These are phyloP conservation scores for Mustelus asterias DNA, from an alignment of 2,113 vertebrate species.

Conservation along the genomic window DNA sequence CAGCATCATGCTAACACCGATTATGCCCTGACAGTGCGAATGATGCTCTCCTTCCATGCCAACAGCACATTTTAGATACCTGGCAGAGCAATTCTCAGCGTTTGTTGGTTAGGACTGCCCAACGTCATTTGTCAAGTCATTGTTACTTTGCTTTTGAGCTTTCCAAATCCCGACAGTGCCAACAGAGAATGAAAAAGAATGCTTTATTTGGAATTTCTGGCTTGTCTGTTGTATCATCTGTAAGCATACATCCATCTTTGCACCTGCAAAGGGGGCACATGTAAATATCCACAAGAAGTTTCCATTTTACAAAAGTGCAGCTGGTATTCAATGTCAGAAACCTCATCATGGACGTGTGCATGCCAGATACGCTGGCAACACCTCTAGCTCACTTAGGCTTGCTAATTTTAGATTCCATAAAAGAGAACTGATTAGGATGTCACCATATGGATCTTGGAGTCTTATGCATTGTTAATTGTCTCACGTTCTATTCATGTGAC, in stretches of 20 bases:
- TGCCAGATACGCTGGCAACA: neutral
- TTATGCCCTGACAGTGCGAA: neutral
- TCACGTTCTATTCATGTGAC: neutral
- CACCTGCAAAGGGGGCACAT: neutral
- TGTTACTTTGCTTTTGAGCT: neutral
- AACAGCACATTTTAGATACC: neutral
- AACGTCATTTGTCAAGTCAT: neutral
- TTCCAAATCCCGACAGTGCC: neutral
- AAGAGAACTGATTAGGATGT: neutral
- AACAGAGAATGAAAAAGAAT: neutral
- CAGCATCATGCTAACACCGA: constrained; percentile 11
- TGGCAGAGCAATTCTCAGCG: neutral
- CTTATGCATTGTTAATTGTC: neutral
- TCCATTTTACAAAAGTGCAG: neutral
- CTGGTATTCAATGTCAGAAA: neutral
- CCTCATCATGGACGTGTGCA: neutral
- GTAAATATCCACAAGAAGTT: neutral
- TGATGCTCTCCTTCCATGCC: constrained; percentile 19
- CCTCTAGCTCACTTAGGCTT: neutral
- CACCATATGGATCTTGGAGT: neutral
- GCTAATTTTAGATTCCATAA: neutral
- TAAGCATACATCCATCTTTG: neutral
- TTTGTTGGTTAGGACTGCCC: neutral
- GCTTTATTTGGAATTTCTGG: neutral
- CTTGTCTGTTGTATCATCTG: neutral